Conservation (phyloP, 2,888 invertebrate genomes). For the Arctia plantaginis region DNA sequence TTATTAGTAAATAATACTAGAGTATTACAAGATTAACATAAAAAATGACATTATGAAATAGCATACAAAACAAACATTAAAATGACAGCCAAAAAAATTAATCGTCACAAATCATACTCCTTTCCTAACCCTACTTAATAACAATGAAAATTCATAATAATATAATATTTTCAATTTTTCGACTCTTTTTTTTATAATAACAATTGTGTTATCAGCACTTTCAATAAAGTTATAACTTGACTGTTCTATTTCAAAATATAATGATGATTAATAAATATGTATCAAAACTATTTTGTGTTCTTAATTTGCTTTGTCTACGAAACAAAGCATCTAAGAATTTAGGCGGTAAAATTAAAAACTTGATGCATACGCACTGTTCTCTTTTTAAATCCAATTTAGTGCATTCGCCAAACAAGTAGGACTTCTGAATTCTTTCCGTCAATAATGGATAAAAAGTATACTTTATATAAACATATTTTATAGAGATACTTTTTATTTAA, state of each 20-base stretch:
- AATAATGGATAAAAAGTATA: neutral
- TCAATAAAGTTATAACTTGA: neutral
- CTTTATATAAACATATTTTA: slow-evolving; percentile 5
- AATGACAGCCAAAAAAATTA: neutral
- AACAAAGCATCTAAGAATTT: neutral
- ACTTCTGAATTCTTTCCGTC: neutral
- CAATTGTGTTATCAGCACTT: neutral
- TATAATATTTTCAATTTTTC: neutral
- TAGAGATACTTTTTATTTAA: neutral
- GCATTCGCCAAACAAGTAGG: too few species aligned
- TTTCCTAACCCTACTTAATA: neutral
- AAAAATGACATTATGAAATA: neutral
- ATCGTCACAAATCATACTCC: neutral
- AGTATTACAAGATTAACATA: neutral
- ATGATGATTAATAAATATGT: neutral
- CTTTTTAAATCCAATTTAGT: neutral
- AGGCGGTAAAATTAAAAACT: neutral
- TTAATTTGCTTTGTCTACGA: neutral
- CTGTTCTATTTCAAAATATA: neutral
- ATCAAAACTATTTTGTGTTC: neutral
- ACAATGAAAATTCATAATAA: neutral
- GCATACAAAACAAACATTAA: neutral
- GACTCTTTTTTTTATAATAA: neutral
- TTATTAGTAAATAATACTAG: neutral
- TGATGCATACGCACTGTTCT: neutral